Conservation (phyloP, 2,113 vertebrate species). For the Heterotilapia buettikoferi region DNA sequence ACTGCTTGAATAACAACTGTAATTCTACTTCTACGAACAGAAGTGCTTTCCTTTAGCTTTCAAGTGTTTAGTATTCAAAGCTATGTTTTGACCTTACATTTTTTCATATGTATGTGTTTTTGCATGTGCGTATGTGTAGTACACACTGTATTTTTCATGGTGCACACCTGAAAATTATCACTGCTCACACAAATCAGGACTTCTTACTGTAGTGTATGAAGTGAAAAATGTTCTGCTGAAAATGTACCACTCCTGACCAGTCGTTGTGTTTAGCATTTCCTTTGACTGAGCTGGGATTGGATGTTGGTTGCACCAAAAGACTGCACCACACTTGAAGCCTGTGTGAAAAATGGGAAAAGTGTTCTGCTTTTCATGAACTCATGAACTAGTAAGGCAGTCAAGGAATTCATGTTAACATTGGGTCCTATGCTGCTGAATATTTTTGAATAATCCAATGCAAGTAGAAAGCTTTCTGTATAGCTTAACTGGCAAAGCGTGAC, state of each 20-base stretch:
- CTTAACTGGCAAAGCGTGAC: conserved; percentile 31
- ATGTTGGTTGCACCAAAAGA: not conserved
- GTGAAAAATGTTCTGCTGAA: conserved; percentile 5
- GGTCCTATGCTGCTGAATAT: conserved; percentile 24
- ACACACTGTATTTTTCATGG: not conserved
- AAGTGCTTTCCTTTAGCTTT: not conserved
- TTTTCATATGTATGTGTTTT: not conserved
- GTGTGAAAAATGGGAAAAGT: conserved; percentile 19
- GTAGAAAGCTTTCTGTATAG: conserved; percentile 4
- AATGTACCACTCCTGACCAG: not conserved
- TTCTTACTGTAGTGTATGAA: not conserved
- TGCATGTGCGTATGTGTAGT: not conserved
- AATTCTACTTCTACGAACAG: not conserved
- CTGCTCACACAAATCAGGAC: not conserved
- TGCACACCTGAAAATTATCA: not conserved
- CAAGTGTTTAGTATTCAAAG: not conserved
- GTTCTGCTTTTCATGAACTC: conserved; percentile 28
- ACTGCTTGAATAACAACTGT: not conserved
- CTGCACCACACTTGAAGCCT: not conserved
- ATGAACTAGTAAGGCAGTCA: not conserved
- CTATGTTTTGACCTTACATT: not conserved
- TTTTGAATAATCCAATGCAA: conserved; percentile 46
- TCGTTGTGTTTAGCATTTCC: conserved; percentile 29
- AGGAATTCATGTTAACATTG: conserved; percentile 13
- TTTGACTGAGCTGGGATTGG: conserved; percentile 14